Evolutionary conservation across 2,113 vertebrate species (phyloP).

Genomic region (Trachemys scripta): DNA sequence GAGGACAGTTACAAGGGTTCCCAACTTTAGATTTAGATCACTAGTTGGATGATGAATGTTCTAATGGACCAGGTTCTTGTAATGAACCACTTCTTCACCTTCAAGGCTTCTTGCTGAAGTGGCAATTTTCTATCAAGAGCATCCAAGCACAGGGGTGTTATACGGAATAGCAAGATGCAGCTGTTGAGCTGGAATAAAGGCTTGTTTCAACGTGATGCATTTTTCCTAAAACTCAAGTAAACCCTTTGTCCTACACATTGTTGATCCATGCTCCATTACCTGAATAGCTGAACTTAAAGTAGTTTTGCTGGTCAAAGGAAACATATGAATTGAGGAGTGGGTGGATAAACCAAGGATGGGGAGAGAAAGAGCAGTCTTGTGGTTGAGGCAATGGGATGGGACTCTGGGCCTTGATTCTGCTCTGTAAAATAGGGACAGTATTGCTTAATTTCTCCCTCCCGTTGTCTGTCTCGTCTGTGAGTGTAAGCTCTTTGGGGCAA

Average conservation of each 20-base stretch:
- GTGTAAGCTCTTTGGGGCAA: background rate
- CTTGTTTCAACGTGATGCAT: background rate
- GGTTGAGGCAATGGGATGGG: background rate
- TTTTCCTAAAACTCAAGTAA: conserved; percentile 11
- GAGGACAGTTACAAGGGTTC: background rate
- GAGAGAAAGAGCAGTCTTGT: background rate
- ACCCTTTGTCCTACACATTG: background rate
- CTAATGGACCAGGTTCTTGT: background rate
- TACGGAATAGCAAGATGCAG: conserved; percentile 8
- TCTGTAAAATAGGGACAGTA: background rate
- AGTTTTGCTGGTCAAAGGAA: conserved; percentile 27
- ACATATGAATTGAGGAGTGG: background rate
- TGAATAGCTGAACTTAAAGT: conserved; percentile 10
- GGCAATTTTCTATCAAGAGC: conserved; percentile 30
- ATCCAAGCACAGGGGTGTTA: conserved; percentile 22
- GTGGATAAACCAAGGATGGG: background rate
- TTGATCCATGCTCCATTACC: background rate
- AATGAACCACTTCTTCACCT: conserved; percentile 40
- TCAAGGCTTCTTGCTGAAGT: conserved; percentile 53
- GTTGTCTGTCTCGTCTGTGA: background rate
- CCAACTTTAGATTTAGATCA: background rate
- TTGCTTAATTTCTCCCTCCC: background rate
- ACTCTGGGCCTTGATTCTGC: background rate
- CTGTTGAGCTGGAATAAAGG: conserved; percentile 40
- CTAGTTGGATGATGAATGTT: background rate